Evolutionary conservation across 2,113 vertebrate species (phyloP), one percentile per base, ranked within the genome.

Genomic region (Gnathonemus longibarbis): DNA sequence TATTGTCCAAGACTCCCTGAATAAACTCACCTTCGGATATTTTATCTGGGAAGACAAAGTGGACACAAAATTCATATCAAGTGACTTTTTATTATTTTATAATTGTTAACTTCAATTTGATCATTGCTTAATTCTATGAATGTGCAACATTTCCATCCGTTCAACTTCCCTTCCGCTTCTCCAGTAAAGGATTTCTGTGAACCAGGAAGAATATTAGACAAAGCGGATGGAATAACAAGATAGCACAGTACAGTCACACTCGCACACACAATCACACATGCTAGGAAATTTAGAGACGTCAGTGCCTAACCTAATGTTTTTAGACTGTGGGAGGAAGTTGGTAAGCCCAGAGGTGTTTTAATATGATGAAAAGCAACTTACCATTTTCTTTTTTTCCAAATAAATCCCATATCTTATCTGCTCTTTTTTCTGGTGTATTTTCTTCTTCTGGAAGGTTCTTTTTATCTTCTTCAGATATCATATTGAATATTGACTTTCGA

Each of bases 401-500:
- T 94, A 95, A 97, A 0, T 91, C 53, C 97, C 97, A 98, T 93
- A 98, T 95, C 93, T 98, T 98, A 89, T 96, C 95, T 0, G 97
- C 93, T 91, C 97, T 95, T 91, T 97, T 98, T 89, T 97, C 97
- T 0, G 97, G 97, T 0, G 97, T 97, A 93, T 97, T 95, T 89
- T 98, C 97, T 4, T 97, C 97, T 0, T 97, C 96, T 0, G 97
- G 95, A 46, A 98, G 96, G 66, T 92, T 92, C 85, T 95, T 95
- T 92, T 96, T 93, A 35, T 97, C 96, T 0, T 97, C 96, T 0
- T 19, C 91, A 5, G 92, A 96, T 91, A 97, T 97, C 97, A 98
- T 98, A 94, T 96, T 97, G 95, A 98, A 98, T 94, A 98, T 98
- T 1, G 97, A 96, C 97, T 98, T 92, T 1, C 89, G 45, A 92